Evolutionary conservation across 2,888 invertebrate species (phyloP), one percentile per base, ranked within the genome.

Genomic region (Electrophaes corylata): DNA sequence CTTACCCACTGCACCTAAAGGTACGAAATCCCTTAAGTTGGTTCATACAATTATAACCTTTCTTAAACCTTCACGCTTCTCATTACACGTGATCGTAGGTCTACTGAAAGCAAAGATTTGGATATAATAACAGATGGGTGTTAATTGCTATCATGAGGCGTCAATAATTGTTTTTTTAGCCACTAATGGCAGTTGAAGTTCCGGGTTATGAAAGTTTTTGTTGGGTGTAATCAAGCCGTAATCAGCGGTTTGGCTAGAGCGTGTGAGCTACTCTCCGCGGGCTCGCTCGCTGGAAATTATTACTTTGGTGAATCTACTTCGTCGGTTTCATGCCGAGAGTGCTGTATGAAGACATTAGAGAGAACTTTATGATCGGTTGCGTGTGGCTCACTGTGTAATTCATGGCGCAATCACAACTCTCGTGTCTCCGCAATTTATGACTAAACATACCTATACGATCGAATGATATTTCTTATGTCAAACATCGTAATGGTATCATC

Each of bases 71-170:
- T 52, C 58, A 69, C 76, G 75, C 74, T 77, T 78, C 80, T 81
- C 81, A 85, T 85, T 82, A 84, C 70, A 79, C 74, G 72, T 76
- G 83, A 83, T 84, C 81, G 79, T 73, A 70, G 75, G 79, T 82
- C 79, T 79, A 81, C 82, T 78, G 79, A 84, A 87, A 84, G 83
- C 79, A 83, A 83, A 84, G 85, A 84, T 87, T 85, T 83, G 78
- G 79, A 76, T 72, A 83, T 85, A 87, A 86, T 86, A 86, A 84
- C 86, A 84, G 85, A 86, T 86, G 89, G 89, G 90, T 88, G 91
- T 84, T 90, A 91, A 91, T 91, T 91, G 90, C 86, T 86, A 86
- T 83, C 85, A 86, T 84, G 84, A 86, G 86, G 88, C 86, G 86
- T 87, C 85, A 86, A 88, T 88, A 88, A 88, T 86, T 84, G 84